These are phyloP conservation scores for Strix uralensis DNA, from an alignment of 2,113 vertebrate species.

Conservation along the genomic window DNA sequence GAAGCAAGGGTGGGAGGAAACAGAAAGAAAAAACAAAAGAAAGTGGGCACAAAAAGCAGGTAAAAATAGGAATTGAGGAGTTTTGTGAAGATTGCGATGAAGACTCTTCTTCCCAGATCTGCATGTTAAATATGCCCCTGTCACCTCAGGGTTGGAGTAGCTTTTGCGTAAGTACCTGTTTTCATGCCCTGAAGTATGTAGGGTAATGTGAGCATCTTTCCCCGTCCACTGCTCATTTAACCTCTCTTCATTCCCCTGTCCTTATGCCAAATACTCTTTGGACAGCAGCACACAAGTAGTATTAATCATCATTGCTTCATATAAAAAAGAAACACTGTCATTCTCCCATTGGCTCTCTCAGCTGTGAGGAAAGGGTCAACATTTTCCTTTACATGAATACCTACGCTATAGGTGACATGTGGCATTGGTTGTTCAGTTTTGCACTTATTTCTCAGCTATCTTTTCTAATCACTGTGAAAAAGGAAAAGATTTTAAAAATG, in stretches of 20 bases:
- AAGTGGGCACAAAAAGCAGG: not conserved
- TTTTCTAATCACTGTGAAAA: not conserved
- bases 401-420: fast-evolving
- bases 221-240: not conserved
- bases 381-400: not conserved
- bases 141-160: not conserved
- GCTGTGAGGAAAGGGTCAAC: not conserved
- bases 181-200: not conserved
- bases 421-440: not conserved
- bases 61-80: not conserved
- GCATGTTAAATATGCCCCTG: not conserved
- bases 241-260: not conserved
- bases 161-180: not conserved
- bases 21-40: fast-evolving
- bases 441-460: not conserved
- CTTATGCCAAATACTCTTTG: not conserved
- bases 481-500: not conserved
- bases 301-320: not conserved
- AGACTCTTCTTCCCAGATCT: not conserved
- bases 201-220: not conserved
- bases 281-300: not conserved
- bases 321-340: not conserved
- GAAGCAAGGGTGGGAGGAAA: not conserved
- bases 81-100: not conserved
- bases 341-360: not conserved